Evolutionary conservation across 2,888 invertebrate genomes (phyloP), one percentile per base, ranked within the genome.

Genomic region (Catocala nupta): DNA sequence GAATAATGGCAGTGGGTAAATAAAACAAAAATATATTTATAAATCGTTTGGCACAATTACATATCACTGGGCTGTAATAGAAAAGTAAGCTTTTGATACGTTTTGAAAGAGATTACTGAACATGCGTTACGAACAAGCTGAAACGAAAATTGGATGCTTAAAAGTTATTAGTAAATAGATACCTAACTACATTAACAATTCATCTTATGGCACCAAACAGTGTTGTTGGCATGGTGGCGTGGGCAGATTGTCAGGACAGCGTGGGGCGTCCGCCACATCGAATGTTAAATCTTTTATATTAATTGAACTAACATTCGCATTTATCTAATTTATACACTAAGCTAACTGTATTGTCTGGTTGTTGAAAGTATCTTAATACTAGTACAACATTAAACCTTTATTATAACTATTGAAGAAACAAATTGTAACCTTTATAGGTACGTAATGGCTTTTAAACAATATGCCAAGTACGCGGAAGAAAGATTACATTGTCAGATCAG

Each of bases 161-260:
- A 63, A 59, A 58, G 71, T 70, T 78, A 82, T 82, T 83, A 86
- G 77, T 85, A 80, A 83, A 84, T 84, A 85, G 68, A 78, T 81
- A 73, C 87, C 87, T 90, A 91, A 83, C 86, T 90, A 91, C 82
- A 80, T 80, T 82, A 75, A 83, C 83, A 83, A 82, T 83, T 81
- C 75, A 77, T 84, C 77, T 81, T 89, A 89, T 89, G 90, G 89
- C 89, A 89, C 89, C 88, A 86, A 81, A 81, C 59, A 48, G 48
- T 74, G 68, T 72, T 74, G 71, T 75, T 73, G 59, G 65, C 68
- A 71, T 71, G 73, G 69, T 65, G 11, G 69, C 65, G n/a, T 34
- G 10, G 5, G n/a, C 12, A 33, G 11, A 3, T 16, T n/a, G 7
- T 36, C 51, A 43, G 44, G 12, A 9, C 44, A 16, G 25, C 11